Base-by-base conservation (phyloP, 2,797 vertebrate species). In the Vespertilio murinus region DNA sequence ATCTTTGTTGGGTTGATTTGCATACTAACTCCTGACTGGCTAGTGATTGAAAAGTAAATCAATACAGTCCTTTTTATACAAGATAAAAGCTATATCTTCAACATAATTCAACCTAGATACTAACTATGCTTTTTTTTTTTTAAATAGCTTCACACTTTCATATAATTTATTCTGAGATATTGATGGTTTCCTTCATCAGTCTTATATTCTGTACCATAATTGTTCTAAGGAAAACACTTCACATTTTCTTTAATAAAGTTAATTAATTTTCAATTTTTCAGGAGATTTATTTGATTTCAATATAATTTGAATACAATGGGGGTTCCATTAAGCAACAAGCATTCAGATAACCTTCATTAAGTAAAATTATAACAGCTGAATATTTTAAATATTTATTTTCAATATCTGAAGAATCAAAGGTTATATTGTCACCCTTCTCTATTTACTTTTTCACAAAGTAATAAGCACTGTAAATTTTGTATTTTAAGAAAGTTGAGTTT, bases 221-320 rank as follows among this genome's bases (percentile, higher is more conserved):
- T 97, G 65, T 94, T 96, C 86, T 91, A 96, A 97, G 89, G 92
- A 97, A 98, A 97, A 96, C 83, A 96, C 92, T 97, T 97, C 69
- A 93, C 92, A 96, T 97, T 97, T 97, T 97, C 91, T 97, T 8
- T 0, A 94, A 82, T 84, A 78, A 91, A 78, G 67, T 88, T 98
- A 94, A 96, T 98, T 97, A 96, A 97, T 97, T 97, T 97, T 98
- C 86, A 97, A 96, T 96, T 90, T 97, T 98, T 98, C 86, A 93
- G 84, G 96, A 98, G 90, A 88, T 89, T 94, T 75, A 88, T 97
- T 97, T 93, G 92, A 96, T 97, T 97, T 96, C 75, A 85, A 85
- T 96, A 61, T 95, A 97, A 97, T 97, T 97, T 84, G 90, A 95
- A 84, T 75, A 94, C 54, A 97, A 59, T 30, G 56, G 69, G 95